Conservation (phyloP, 2,888 invertebrate genomes). For the Watsonalla cultraria region DNA sequence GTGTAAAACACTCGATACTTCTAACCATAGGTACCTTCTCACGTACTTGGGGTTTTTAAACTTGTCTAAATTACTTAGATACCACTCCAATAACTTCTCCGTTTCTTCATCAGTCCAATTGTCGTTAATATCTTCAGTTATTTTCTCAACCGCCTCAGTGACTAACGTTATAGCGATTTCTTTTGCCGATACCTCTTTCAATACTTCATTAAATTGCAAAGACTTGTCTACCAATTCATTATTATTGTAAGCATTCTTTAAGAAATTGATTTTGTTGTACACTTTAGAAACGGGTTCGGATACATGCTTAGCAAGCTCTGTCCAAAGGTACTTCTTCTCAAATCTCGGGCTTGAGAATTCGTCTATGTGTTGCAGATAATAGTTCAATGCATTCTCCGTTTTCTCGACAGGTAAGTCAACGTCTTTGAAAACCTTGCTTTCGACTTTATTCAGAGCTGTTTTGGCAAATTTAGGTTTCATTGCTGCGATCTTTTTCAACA, state of each 20-base stretch:
- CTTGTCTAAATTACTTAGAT: slow-evolving; percentile 61
- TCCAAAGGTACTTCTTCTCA: slow-evolving; percentile 63
- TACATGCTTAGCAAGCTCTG: slow-evolving; percentile 48
- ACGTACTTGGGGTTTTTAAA: slow-evolving; percentile 68
- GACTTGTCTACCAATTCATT: slow-evolving; percentile 29
- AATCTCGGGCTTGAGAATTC: slow-evolving; percentile 60
- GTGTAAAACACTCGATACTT: slow-evolving; percentile 49
- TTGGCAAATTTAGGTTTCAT: slow-evolving; percentile 49
- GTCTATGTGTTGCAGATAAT: slow-evolving; percentile 57
- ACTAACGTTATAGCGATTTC: slow-evolving; percentile 39
- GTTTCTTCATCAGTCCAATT: slow-evolving; percentile 55
- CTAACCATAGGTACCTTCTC: slow-evolving; percentile 62
- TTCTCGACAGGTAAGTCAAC: slow-evolving; percentile 42
- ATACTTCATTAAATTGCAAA: slow-evolving; percentile 27
- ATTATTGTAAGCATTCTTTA: slow-evolving; percentile 47
- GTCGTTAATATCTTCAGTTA: slow-evolving; percentile 28
- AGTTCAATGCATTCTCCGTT: slow-evolving; percentile 46
- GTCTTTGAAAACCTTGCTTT: slow-evolving; percentile 42
- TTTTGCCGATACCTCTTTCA: slow-evolving; percentile 47
- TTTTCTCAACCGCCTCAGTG: slow-evolving; percentile 30
- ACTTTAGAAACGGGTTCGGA: slow-evolving; percentile 48
- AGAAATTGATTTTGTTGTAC: slow-evolving; percentile 58
- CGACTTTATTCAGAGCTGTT: slow-evolving; percentile 25
- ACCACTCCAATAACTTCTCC: slow-evolving; percentile 57
- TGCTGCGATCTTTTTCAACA: slow-evolving; percentile 48